phyloP scores from a whole-genome alignment of 2,797 vertebrate genomes.

The Xenops minutus region DNA sequence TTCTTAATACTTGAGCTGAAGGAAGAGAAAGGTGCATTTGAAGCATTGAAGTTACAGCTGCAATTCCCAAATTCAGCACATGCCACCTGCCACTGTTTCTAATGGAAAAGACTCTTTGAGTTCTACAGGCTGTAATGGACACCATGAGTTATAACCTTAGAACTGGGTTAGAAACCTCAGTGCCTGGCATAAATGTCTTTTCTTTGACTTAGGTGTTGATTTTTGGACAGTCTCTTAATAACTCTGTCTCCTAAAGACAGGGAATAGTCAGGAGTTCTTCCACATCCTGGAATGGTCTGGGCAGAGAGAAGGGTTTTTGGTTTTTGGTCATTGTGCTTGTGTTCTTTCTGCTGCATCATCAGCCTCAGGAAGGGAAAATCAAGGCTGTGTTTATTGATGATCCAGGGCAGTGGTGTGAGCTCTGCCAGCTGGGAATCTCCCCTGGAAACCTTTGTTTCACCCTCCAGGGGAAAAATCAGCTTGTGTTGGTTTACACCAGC shows the following conservation, averaged over 20 bases:
- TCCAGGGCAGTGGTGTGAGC: accelerated
- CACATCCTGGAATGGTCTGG: background rate
- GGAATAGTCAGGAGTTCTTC: background rate
- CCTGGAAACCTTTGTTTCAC: background rate
- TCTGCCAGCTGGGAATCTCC: background rate
- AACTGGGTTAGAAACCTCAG: background rate
- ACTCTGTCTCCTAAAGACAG: background rate
- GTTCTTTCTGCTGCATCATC: background rate
- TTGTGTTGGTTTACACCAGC: background rate
- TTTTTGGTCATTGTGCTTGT: background rate
- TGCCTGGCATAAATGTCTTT: background rate
- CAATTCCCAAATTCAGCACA: background rate
- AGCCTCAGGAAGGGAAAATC: accelerated
- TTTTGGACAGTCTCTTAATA: background rate
- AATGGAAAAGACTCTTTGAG: background rate
- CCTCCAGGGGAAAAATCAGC: background rate
- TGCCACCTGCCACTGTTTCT: background rate
- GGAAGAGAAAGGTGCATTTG: background rate
- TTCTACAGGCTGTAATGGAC: background rate
- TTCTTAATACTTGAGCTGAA: background rate
- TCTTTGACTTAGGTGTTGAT: background rate
- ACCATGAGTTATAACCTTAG: accelerated
- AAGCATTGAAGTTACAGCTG: background rate
- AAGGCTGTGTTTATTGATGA: background rate
- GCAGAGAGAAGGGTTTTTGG: background rate